A percentile compares a stretch with the other conserved stretches of the same genome.
phyloP scores from a whole-genome alignment of 2,113 vertebrate species.

The Nicator chloris region DNA sequence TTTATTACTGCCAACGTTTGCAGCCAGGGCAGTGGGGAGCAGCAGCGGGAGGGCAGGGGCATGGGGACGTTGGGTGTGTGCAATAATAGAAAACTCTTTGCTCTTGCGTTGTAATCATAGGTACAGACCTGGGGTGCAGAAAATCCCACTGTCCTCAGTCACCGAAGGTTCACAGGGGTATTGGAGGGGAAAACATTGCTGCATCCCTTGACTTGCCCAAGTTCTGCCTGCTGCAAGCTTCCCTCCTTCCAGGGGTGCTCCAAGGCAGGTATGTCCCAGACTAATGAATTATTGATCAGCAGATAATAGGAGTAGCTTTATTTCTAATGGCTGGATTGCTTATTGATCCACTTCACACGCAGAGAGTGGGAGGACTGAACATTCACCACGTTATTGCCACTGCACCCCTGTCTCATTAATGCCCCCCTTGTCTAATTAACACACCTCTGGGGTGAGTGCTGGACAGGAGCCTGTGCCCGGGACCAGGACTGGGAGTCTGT shows the following conservation, averaged over 20 bases:
- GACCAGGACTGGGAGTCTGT: neutral
- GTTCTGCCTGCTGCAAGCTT: neutral
- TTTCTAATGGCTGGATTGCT: constrained; percentile 42
- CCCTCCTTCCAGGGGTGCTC: neutral
- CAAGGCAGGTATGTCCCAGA: neutral
- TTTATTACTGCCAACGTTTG: constrained; percentile 51
- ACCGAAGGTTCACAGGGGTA: fast-evolving
- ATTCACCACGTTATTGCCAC: neutral
- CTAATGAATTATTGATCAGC: constrained; percentile 48
- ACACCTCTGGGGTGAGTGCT: neutral
- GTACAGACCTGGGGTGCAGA: neutral
- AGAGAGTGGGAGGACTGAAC: neutral
- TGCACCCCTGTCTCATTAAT: neutral
- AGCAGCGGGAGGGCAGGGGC: neutral
- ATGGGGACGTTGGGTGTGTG: neutral
- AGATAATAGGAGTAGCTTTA: constrained; percentile 29
- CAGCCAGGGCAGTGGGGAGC: neutral
- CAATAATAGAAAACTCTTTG: constrained; percentile 16
- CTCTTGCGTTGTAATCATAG: neutral
- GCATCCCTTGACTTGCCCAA: neutral
- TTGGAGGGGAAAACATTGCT: neutral
- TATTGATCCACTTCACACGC: neutral
- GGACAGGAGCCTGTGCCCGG: neutral
- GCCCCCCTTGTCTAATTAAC: neutral
- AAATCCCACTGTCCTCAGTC: neutral